A percentile compares a stretch with the other conserved stretches of the same genome.
These are phyloP conservation scores for Oxyteleia sp. DNA, from an alignment of 2,888 invertebrate species.

Conservation along the genomic window DNA sequence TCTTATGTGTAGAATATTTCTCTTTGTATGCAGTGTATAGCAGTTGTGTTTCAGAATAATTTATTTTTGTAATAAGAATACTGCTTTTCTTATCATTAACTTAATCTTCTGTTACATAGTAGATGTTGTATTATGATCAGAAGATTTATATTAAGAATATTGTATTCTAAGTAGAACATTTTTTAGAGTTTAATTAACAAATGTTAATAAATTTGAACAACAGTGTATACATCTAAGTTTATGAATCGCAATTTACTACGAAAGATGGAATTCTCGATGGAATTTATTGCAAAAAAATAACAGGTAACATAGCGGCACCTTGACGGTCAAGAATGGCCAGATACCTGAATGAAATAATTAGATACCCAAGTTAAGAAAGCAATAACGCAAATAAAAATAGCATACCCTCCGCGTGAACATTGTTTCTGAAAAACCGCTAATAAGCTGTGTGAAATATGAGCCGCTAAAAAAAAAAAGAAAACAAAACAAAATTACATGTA, in stretches of 20 bases:
- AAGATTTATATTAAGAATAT: too few relatives aligned
- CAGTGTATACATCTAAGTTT: background rate
- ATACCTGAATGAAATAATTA: constrained; percentile 3
- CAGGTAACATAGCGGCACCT: background rate
- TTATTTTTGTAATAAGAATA: too few relatives aligned
- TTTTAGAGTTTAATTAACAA: background rate
- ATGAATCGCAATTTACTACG: constrained; percentile 4
- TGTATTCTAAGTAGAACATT: too few relatives aligned
- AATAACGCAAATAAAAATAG: background rate
- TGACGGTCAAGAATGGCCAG: background rate
- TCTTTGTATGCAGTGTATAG: too few relatives aligned
- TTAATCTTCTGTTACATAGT: too few relatives aligned
- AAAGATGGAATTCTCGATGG: constrained; percentile 1
- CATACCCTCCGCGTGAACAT: background rate
- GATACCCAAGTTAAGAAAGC: background rate
- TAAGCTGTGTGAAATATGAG: background rate
- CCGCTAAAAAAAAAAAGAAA: too few relatives aligned
- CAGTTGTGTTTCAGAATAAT: too few relatives aligned
- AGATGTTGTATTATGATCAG: too few relatives aligned
- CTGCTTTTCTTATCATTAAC: too few relatives aligned
- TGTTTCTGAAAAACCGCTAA: background rate
- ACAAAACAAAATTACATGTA: too few relatives aligned
- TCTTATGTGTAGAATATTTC: too few relatives aligned
- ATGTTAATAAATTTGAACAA: background rate
- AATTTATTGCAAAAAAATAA: background rate